Conservation (phyloP, 2,113 vertebrate genomes). For the Zosterops borbonicus region DNA sequence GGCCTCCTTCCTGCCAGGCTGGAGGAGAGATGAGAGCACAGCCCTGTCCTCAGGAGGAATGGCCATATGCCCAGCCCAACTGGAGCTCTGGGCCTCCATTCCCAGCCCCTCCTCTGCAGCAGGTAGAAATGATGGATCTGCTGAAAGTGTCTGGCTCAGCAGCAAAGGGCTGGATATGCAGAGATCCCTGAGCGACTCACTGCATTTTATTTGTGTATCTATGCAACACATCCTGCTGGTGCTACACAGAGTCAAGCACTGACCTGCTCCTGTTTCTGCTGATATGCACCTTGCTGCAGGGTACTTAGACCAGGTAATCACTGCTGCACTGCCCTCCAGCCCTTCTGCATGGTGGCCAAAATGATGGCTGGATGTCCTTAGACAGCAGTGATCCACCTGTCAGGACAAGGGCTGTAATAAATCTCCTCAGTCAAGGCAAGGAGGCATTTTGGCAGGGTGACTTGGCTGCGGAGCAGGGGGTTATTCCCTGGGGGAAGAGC, state of each 20-base stretch:
- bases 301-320: background rate
- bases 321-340: background rate
- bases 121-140: background rate
- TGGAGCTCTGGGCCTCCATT: background rate
- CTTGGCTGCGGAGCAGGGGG: background rate
- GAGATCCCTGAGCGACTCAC: accelerated
- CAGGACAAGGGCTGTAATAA: background rate
- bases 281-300: background rate
- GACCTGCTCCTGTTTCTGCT: background rate
- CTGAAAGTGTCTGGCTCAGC: background rate
- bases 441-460: background rate
- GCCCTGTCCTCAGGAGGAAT: background rate
- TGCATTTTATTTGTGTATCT: background rate
- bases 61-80: background rate
- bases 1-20: background rate
- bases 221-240: accelerated
- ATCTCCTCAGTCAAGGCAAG: background rate
- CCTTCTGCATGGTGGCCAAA: background rate
- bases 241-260: background rate
- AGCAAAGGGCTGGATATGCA: background rate
- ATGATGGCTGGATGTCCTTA: background rate
- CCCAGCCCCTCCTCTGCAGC: background rate
- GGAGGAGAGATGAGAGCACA: background rate
- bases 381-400: background rate
- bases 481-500: background rate